These are phyloP conservation scores for Enoplosus armatus DNA, from an alignment of 2,797 vertebrate species.

Conservation along the genomic window DNA sequence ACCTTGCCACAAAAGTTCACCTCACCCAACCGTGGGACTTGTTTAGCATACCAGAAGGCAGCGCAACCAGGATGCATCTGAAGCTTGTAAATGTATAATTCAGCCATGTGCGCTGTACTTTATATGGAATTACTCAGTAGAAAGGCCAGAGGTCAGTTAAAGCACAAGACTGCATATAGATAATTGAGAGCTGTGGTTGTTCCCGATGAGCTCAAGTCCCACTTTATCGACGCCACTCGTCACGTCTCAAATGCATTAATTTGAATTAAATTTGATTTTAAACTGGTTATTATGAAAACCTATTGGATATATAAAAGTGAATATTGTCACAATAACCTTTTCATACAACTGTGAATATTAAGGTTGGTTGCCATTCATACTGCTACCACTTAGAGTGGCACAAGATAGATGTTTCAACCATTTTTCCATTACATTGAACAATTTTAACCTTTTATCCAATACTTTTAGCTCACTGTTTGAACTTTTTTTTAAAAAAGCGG, in stretches of 20 bases:
- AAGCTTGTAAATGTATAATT: constrained; percentile 15
- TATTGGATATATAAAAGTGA: not conserved
- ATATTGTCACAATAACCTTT: not conserved
- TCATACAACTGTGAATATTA: not conserved
- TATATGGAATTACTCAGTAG: not conserved
- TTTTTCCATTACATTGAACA: not conserved
- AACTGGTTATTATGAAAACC: not conserved
- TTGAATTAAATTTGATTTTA: not conserved
- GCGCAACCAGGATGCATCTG: constrained; percentile 1
- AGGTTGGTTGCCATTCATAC: not conserved
- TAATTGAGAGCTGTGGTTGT: no score
- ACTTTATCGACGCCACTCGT: not conserved
- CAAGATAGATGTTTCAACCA: not conserved
- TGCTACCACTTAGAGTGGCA: not conserved
- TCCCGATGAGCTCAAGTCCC: not conserved
- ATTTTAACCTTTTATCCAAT: not conserved
- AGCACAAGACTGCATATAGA: not conserved
- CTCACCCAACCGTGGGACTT: not conserved
- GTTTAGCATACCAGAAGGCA: not conserved
- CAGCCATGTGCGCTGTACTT: not conserved
- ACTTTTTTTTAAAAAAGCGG: no score
- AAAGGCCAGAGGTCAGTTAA: not conserved
- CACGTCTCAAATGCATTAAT: not conserved
- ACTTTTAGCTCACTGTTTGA: not conserved
- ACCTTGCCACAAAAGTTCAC: constrained; percentile 32